Base-by-base conservation (phyloP, 92 coral and sea anemone genomes). In the Desmophyllum pertusum region DNA sequence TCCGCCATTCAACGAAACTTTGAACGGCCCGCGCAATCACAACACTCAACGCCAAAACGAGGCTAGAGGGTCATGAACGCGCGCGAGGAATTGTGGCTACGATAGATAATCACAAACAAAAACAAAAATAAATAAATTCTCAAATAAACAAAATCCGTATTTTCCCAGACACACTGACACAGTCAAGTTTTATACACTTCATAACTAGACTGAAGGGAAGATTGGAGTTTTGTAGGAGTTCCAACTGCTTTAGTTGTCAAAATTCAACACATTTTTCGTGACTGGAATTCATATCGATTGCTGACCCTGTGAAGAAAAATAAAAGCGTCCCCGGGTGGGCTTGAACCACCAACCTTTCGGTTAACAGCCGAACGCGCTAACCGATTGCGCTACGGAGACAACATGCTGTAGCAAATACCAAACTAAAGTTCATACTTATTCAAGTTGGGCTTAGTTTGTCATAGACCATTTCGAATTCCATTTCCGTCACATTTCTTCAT, bases 361-460 rank as follows among this genome's bases (percentile, higher is more conserved):
- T 92, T 92, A 92, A 92, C 93, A 92, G 95, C 91, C 93, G 93
- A 92, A 92, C 93, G 95, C 95, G 95, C 95, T 92, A 89, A 83
- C 95, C 93, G 85, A 91, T 91, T 91, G 94, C 92, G 94, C 92
- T 92, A 88, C 88, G 89, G 94, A 91, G 94, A 88, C 94, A 19
- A 3, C 17, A n/a, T n/a, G n/a, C n/a, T n/a, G n/a, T n/a, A n/a
- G n/a, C n/a, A n/a, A n/a, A n/a, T 1, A 0, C 57, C 25, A 53
- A 53, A 19, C 4, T 3, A 53, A 53, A 50, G 55, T 2, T 50
- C 13, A 10, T 8, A 13, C n/a, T n/a, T 35, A 66, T 10, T 14
- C 18, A 2, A 11, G 3, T 5, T 9, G 41, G 31, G n/a, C n/a
- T n/a, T n/a, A n/a, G n/a, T n/a, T n/a, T n/a, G n/a, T n/a, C n/a